Conservation (phyloP, 2,113 vertebrate genomes). For the Sminthopsis crassicaudata region DNA sequence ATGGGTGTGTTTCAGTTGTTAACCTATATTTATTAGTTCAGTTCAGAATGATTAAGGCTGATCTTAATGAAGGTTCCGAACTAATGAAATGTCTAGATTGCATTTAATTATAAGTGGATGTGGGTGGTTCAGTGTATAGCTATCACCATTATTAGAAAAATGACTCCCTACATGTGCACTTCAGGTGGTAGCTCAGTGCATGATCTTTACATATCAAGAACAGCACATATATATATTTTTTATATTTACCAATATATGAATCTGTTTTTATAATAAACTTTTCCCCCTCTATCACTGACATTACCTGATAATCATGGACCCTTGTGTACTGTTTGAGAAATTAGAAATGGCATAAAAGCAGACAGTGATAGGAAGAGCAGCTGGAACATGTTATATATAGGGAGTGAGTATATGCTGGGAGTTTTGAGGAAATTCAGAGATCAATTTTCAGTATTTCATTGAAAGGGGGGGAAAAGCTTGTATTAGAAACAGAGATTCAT, state of each 20-base stretch:
- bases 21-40: background rate
- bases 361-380: background rate
- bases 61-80: background rate
- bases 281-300: background rate
- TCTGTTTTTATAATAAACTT: background rate
- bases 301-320: background rate
- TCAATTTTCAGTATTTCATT: background rate
- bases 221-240: background rate
- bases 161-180: background rate
- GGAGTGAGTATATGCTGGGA: background rate
- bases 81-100: background rate
- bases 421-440: background rate
- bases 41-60: background rate
- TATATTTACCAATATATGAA: background rate
- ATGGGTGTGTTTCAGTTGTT: background rate
- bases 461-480: background rate
- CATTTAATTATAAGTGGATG: background rate
- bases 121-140: background rate
- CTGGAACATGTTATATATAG: background rate
- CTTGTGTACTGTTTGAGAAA: background rate
- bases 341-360: background rate
- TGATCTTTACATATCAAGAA: background rate
- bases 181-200: background rate
- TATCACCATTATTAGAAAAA: background rate
- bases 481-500: background rate